phyloP scores from a whole-genome alignment of 2,113 vertebrate species.

The Lichenostomus cassidix region DNA sequence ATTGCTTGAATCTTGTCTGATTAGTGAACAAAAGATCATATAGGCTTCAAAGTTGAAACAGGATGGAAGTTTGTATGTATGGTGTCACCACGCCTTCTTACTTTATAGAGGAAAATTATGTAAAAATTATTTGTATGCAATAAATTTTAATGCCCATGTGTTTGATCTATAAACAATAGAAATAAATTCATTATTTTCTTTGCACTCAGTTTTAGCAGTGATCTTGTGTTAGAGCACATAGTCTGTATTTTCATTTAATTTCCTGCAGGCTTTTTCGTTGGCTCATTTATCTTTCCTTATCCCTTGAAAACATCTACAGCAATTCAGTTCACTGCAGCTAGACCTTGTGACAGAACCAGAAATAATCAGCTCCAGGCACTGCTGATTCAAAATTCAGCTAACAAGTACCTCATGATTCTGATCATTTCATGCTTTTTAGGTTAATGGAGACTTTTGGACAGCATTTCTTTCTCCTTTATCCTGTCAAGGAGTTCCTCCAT shows the following conservation, averaged over 20 bases:
- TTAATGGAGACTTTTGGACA: background rate
- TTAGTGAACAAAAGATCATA: background rate
- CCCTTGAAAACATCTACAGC: conserved; percentile 42
- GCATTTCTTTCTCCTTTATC: background rate
- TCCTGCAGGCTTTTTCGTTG: conserved; percentile 61
- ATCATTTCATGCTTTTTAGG: background rate
- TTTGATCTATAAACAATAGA: background rate
- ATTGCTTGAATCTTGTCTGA: background rate
- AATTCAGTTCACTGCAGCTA: conserved; percentile 38
- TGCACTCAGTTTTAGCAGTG: background rate
- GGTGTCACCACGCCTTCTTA: background rate
- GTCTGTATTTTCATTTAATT: conserved; percentile 70
- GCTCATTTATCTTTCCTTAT: conserved; percentile 68
- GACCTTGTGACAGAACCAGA: conserved; percentile 19
- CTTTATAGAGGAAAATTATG: background rate
- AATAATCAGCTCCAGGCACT: background rate
- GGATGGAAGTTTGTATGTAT: background rate
- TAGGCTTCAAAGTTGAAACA: background rate
- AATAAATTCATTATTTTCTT: background rate
- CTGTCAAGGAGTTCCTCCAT: background rate
- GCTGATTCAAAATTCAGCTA: background rate
- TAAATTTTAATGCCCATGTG: background rate
- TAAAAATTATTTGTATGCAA: background rate
- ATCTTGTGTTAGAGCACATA: conserved; percentile 25
- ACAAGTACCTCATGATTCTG: background rate